Evolutionary conservation across 2,888 invertebrate species (phyloP).

Genomic region (Drosophila borealis): DNA sequence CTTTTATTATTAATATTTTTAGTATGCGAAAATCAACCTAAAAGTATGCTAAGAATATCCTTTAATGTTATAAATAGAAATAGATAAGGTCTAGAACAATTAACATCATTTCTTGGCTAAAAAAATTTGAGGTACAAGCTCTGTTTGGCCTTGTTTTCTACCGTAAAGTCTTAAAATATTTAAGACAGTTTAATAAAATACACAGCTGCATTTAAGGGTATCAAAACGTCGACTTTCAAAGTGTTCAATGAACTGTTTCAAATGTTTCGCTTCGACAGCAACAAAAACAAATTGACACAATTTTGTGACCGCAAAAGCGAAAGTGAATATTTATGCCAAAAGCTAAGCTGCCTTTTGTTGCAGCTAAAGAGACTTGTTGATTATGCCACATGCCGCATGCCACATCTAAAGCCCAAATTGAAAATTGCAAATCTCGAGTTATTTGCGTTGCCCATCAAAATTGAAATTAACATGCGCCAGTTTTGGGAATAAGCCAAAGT

Average conservation of each 20-base stretch:
- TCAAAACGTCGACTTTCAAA: not conserved
- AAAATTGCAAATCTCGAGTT: conserved; percentile 48
- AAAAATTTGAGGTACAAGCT: too few species aligned
- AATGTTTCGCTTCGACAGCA: not conserved
- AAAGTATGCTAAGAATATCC: conserved; percentile 3
- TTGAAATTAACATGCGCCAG: conserved; percentile 70
- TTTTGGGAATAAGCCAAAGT: conserved; percentile 56
- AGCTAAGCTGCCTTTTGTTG: conserved; percentile 7
- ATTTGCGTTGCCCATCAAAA: conserved; percentile 47
- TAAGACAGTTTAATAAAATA: rapidly evolving
- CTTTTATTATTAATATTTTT: too few species aligned
- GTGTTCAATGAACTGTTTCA: not conserved
- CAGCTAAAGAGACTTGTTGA: conserved; percentile 52
- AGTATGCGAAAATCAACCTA: not conserved
- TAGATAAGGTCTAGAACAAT: too few species aligned
- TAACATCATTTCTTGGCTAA: too few species aligned
- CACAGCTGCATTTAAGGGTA: not conserved
- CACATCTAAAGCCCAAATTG: conserved; percentile 35
- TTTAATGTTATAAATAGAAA: not conserved
- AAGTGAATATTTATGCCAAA: conserved; percentile 5
- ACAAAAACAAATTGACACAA: conserved; percentile 22
- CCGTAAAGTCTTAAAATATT: not conserved
- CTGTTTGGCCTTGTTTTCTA: too few species aligned
- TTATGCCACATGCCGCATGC: conserved; percentile 30
- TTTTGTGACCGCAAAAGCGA: conserved; percentile 31